phyloP scores from a whole-genome alignment of 2,113 vertebrate genomes.

The Melanotaenia duboulayi region DNA sequence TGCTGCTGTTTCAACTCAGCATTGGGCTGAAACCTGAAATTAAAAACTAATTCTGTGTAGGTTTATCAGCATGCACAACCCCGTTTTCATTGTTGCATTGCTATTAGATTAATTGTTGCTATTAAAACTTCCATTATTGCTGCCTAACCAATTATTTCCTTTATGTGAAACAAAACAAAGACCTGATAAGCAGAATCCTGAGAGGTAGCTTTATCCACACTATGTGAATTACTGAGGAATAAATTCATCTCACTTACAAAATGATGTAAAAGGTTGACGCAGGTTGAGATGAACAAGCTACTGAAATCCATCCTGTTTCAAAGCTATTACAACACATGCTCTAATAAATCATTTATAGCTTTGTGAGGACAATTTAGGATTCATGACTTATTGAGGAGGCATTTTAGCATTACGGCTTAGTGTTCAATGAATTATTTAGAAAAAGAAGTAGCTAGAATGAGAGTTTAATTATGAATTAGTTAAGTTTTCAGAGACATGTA shows the following conservation, averaged over 20 bases:
- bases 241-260: conserved; percentile 1
- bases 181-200: too few relatives aligned
- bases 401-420: conserved; percentile 37
- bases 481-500: neutral
- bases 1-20: neutral
- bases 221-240: neutral
- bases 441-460: neutral
- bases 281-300: neutral
- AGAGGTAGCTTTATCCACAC: neutral
- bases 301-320: conserved; percentile 1
- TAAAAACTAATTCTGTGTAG: neutral
- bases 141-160: neutral
- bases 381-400: conserved; percentile 54
- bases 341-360: conserved; percentile 45
- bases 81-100: neutral
- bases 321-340: conserved; percentile 39
- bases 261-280: neutral
- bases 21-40: neutral
- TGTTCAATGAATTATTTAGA: conserved; percentile 43
- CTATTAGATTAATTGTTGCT: neutral
- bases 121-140: neutral
- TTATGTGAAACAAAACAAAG: neutral
- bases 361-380: conserved; percentile 41
- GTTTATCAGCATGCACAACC: neutral
- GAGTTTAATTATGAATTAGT: conserved; percentile 3